Conservation (phyloP, 2,797 vertebrate genomes). For the Brachyrhaphis roseni region DNA sequence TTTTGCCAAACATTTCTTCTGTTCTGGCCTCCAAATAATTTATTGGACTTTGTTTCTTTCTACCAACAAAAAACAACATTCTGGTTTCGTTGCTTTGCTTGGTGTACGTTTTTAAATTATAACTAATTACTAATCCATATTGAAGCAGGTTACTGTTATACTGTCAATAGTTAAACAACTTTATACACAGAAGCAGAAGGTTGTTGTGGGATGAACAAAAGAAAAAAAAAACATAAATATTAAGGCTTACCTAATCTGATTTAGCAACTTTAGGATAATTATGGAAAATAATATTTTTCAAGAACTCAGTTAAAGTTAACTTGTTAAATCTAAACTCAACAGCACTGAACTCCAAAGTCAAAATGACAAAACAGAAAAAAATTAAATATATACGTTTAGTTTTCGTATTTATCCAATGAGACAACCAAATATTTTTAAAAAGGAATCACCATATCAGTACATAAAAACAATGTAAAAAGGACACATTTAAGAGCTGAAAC, state of each 20-base stretch:
- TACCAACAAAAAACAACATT: background rate
- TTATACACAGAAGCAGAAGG: background rate
- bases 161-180: background rate
- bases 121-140: background rate
- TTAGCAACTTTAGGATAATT: background rate
- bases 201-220: background rate
- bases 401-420: background rate
- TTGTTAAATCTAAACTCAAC: background rate
- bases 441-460: background rate
- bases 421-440: background rate
- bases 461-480: background rate
- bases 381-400: background rate
- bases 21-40: background rate
- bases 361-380: background rate
- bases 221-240: background rate
- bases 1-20: background rate
- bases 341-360: background rate
- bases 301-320: background rate
- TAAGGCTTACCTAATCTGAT: background rate
- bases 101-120: background rate
- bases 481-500: background rate
- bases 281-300: background rate
- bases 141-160: background rate
- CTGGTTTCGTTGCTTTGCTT: background rate
- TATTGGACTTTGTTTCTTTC: background rate